A percentile compares a stretch with the other conserved stretches of the same genome.
These are phyloP conservation scores for Neuroscelio doddi DNA, from an alignment of 2,888 invertebrate genomes.

Conservation along the genomic window DNA sequence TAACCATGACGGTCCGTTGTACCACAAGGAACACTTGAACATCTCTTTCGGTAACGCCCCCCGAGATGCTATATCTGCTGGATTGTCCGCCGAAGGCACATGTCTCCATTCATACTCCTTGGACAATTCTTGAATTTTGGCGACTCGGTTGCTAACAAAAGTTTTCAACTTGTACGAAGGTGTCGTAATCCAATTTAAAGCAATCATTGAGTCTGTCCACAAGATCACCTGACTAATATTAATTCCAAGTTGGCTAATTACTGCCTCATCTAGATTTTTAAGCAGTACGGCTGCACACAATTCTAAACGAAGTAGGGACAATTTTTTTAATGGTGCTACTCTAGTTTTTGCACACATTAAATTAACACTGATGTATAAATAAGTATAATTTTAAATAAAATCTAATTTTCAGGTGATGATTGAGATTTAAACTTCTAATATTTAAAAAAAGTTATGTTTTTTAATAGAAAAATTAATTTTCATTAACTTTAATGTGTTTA, in stretches of 20 bases:
- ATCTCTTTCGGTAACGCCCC: conserved; percentile 33
- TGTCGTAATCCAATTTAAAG: conserved; percentile 22
- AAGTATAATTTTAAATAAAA: no score
- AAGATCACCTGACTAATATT: not conserved
- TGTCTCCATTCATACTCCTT: conserved; percentile 26
- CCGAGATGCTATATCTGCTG: conserved; percentile 43
- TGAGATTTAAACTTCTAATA: no score
- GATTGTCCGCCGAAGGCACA: conserved; percentile 39
- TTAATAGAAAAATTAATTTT: no score
- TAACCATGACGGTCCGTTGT: conserved; percentile 37
- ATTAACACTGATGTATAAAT: no score
- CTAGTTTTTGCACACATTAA: no score
- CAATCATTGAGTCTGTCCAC: conserved; percentile 27
- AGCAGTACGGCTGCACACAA: conserved; percentile 30
- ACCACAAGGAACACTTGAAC: conserved; percentile 25
- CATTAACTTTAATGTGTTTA: no score
- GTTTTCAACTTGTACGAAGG: conserved; percentile 31
- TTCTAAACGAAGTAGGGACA: conserved; percentile 32
- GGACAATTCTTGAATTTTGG: conserved; percentile 41
- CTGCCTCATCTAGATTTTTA: not conserved
- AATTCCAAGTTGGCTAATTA: not conserved
- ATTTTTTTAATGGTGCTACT: conserved; percentile 26
- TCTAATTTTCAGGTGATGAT: no score
- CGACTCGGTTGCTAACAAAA: conserved; percentile 42
- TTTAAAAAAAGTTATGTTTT: no score